Base-by-base conservation (phyloP, 2,888 invertebrate species). In the Hypolimnas misippus region DNA sequence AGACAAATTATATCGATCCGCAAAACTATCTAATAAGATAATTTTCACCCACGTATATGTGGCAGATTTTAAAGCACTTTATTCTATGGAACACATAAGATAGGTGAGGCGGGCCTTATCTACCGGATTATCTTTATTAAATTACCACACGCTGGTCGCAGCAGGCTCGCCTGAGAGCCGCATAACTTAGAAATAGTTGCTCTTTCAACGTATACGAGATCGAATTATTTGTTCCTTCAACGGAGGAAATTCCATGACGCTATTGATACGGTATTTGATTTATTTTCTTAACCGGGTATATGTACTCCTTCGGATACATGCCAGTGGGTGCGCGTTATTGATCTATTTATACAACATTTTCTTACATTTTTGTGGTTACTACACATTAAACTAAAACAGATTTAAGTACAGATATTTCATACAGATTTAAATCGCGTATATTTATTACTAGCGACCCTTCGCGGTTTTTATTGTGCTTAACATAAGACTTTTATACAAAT, bases 61-160 rank as follows among this genome's bases (percentile, higher is more conserved):
- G 73, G 75, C 75, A 66, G 69, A 71, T 38, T 52, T 60, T 60
- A 60, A 64, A 52, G 33, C 50, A 63, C 63, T 58, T 59, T 66
- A 49, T 59, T 51, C 54, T 50, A 14, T 52, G 49, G 59, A 42
- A 59, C 57, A 66, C 65, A 54, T 56, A 57, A 63, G 66, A 66
- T 56, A 66, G 57, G 63, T 60, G 59, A 38, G 57, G 56, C 57
- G 56, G 57, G 53, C 63, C 75, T 73, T 83, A 85, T 86, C 85
- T 80, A 68, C 67, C 66, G 77, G 86, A 86, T 86, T 83, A 87
- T 89, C 87, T 86, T 83, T 87, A 89, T 89, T 89, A 86, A 86
- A 87, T 86, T 81, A 83, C 88, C 88, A 74, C 89, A 86, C 82
- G 89, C 89, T 89, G 89, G 69, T 84, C 84, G 42, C 87, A 87